Evolutionary conservation across 2,113 vertebrate genomes (phyloP).

Genomic region (Reinhardtius hippoglossoides): DNA sequence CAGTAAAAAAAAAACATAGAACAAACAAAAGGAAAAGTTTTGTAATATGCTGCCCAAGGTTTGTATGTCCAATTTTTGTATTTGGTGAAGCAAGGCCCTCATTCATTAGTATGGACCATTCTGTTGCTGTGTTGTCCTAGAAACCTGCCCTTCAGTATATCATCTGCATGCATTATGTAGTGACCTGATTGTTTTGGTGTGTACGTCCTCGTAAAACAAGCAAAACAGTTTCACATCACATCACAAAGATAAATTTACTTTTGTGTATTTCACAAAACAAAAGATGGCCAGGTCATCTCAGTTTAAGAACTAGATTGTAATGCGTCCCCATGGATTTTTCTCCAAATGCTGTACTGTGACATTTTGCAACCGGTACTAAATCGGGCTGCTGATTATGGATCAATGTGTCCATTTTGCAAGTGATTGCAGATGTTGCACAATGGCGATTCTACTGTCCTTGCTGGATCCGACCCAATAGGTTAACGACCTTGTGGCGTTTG

Average conservation of each 20-base stretch:
- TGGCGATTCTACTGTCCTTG: conserved; percentile 37
- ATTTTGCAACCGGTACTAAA: conserved; percentile 32
- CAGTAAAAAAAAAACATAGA: conserved; percentile 69
- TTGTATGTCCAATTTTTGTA: conserved; percentile 2
- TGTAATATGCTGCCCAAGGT: conserved; percentile 42
- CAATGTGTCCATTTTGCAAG: conserved; percentile 59
- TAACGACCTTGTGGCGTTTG: conserved; percentile 54
- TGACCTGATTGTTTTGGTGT: conserved; percentile 16
- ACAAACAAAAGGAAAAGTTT: conserved; percentile 32
- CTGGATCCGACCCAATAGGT: conserved; percentile 56
- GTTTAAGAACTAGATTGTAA: not conserved
- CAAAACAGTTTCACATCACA: conserved; percentile 31
- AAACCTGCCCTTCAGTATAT: not conserved
- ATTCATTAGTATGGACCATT: too few species aligned
- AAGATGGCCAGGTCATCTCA: not conserved
- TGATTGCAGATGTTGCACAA: conserved; percentile 60
- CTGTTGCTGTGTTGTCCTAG: not conserved
- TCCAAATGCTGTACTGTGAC: conserved; percentile 12
- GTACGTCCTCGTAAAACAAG: conserved; percentile 31
- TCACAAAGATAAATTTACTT: conserved; percentile 39
- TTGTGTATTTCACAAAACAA: conserved; percentile 25
- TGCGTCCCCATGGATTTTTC: conserved; percentile 9
- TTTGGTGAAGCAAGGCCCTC: too few species aligned
- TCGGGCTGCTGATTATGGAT: conserved; percentile 42
- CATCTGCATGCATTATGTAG: conserved; percentile 29